Evolutionary conservation across 2,888 invertebrate species (phyloP).

Genomic region (Lepeophtheirus nordmannii): DNA sequence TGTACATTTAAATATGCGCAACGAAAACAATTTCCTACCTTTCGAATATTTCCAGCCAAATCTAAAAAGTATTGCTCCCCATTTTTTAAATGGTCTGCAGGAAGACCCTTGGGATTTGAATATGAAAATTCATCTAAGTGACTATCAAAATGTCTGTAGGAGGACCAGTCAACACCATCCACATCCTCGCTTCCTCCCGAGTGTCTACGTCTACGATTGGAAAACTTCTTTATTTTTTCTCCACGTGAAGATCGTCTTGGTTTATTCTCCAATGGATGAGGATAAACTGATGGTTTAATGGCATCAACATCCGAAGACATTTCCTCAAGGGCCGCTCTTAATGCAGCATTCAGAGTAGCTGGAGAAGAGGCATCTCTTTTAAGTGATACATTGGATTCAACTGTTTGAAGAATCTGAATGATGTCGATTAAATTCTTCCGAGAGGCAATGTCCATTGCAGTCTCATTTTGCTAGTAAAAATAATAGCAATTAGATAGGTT

Average conservation of each 20-base stretch:
- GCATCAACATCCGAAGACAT: neutral
- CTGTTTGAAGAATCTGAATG: constrained; percentile 47
- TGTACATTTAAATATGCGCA: constrained; percentile 5
- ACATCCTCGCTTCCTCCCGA: neutral
- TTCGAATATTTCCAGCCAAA: constrained; percentile 75
- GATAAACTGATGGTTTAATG: no score
- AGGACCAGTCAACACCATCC: neutral
- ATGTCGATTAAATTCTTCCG: constrained; percentile 73
- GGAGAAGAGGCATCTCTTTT: neutral
- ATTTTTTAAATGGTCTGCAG: constrained; percentile 62
- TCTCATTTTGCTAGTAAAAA: constrained; percentile 53
- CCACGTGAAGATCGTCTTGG: neutral
- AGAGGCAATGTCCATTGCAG: constrained; percentile 69
- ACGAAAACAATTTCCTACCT: constrained; percentile 41
- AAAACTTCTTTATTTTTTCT: neutral
- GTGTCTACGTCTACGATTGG: neutral
- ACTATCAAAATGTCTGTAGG: neutral
- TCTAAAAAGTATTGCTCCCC: constrained; percentile 90
- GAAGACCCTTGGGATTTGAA: constrained; percentile 36
- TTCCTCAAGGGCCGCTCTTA: neutral
- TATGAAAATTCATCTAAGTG: neutral
- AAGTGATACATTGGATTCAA: neutral
- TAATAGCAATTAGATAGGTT: no score
- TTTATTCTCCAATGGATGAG: neutral
- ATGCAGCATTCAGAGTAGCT: neutral